phyloP scores from a whole-genome alignment of 2,797 vertebrate species.

The Chiloscyllium punctatum region DNA sequence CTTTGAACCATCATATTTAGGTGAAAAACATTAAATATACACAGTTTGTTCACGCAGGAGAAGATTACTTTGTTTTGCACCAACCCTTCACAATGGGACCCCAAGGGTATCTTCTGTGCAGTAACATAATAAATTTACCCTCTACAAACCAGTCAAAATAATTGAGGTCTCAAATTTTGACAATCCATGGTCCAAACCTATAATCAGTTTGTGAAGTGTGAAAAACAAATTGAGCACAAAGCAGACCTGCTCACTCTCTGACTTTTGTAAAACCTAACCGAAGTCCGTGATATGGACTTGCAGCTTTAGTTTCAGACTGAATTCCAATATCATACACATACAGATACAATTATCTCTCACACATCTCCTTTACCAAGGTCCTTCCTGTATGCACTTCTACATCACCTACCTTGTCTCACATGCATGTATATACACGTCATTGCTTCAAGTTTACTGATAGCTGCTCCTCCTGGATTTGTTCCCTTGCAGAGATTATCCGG shows the following conservation, averaged over 20 bases:
- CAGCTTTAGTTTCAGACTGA: neutral
- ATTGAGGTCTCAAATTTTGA: neutral
- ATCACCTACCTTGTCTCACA: neutral
- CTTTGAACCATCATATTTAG: neutral
- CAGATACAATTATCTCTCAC: neutral
- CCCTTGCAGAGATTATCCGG: slow-evolving; percentile 67
- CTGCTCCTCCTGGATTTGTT: neutral
- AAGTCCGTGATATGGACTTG: neutral
- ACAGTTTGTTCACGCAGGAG: neutral
- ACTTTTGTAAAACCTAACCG: neutral
- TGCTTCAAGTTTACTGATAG: neutral
- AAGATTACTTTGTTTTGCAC: neutral
- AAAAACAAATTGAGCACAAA: neutral
- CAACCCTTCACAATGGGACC: neutral
- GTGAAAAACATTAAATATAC: neutral
- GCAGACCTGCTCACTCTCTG: neutral
- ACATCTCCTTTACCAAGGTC: neutral
- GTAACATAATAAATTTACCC: neutral
- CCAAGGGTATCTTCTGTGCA: neutral
- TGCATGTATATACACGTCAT: neutral
- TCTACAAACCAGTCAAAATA: neutral
- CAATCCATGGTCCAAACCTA: neutral
- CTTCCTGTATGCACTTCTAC: neutral
- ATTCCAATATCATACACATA: slow-evolving; percentile 29
- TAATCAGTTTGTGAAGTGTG: neutral